Conservation (phyloP, 2,797 vertebrate genomes). For the Lepilemur septentrionalis region DNA sequence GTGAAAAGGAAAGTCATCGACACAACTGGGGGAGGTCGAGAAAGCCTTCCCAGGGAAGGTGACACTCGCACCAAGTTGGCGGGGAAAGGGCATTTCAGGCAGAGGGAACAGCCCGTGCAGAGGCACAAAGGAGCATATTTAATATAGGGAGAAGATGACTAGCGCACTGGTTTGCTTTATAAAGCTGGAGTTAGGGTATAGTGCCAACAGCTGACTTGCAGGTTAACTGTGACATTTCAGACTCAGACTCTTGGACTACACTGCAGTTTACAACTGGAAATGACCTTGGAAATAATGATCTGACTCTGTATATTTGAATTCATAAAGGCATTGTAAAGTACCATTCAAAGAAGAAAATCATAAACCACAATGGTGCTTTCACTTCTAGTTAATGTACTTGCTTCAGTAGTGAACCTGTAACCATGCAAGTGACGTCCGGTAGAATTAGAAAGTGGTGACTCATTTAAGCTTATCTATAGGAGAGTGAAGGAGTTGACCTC, state of each 20-base stretch:
- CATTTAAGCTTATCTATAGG: slow-evolving; percentile 49
- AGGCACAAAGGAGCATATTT: not conserved
- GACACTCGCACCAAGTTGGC: not conserved
- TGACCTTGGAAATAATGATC: slow-evolving; percentile 1
- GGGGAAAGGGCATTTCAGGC: not conserved
- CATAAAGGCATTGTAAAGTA: slow-evolving; percentile 5
- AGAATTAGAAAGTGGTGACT: slow-evolving; percentile 66
- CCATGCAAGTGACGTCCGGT: not conserved
- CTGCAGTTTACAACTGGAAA: not conserved
- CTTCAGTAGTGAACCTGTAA: not conserved
- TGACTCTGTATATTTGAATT: not conserved
- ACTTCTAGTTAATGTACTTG: not conserved
- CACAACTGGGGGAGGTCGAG: not conserved
- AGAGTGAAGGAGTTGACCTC: slow-evolving; percentile 47
- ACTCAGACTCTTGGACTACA: not conserved
- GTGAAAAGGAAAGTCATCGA: not conserved
- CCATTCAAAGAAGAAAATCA: not conserved
- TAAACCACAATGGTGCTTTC: slow-evolving; percentile 30
- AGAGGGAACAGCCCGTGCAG: not conserved
- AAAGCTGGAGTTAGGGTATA: not conserved
- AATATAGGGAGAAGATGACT: not conserved
- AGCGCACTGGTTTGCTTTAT: not conserved
- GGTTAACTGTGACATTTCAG: not conserved
- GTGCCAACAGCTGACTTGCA: not conserved
- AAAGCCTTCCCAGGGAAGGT: not conserved